Evolutionary conservation across 1,140 invertebrate species (phyloP).

Genomic region (Rhyzopertha dominica): DNA sequence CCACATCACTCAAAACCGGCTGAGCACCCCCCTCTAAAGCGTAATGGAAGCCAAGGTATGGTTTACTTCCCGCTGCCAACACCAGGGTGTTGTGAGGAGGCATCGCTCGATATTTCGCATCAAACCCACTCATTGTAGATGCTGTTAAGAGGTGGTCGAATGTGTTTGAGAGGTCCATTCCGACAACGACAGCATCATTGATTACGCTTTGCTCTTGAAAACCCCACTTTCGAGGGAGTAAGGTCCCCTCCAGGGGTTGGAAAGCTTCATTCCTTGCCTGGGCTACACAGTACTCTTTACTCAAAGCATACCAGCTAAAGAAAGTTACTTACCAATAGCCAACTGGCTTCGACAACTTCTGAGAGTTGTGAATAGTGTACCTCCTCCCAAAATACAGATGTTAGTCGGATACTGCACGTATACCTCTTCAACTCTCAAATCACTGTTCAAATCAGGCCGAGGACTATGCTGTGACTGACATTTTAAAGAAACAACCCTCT

Average conservation of each 20-base stretch:
- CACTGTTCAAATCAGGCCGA: constrained; percentile 52
- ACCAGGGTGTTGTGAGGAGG: constrained; percentile 75
- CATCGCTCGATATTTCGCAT: constrained; percentile 64
- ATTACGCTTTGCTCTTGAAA: constrained; percentile 71
- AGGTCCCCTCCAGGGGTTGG: constrained; percentile 52
- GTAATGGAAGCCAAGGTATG: constrained; percentile 85
- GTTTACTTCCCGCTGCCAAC: constrained; percentile 72
- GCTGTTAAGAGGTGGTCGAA: constrained; percentile 85
- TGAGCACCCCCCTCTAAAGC: constrained; percentile 77
- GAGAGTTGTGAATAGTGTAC: constrained; percentile 76
- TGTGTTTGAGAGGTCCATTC: constrained; percentile 66
- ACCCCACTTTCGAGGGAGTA: constrained; percentile 78
- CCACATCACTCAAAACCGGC: constrained; percentile 75
- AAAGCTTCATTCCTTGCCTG: constrained; percentile 64
- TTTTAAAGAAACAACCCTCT: constrained; percentile 72
- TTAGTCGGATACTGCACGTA: constrained; percentile 71
- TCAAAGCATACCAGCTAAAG: constrained; percentile 6
- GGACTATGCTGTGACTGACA: constrained; percentile 70
- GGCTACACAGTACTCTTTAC: constrained; percentile 48
- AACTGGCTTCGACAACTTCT: constrained; percentile 74
- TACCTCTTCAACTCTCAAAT: constrained; percentile 70
- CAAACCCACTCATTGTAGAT: constrained; percentile 73
- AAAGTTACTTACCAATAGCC: constrained; percentile 61
- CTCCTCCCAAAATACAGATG: constrained; percentile 78
- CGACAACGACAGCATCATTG: constrained; percentile 74